A percentile compares a stretch with the other conserved stretches of the same genome.
These are phyloP conservation scores for Rambutsinella grinnellia DNA, from an alignment of 2,888 invertebrate species.

Conservation along the genomic window DNA sequence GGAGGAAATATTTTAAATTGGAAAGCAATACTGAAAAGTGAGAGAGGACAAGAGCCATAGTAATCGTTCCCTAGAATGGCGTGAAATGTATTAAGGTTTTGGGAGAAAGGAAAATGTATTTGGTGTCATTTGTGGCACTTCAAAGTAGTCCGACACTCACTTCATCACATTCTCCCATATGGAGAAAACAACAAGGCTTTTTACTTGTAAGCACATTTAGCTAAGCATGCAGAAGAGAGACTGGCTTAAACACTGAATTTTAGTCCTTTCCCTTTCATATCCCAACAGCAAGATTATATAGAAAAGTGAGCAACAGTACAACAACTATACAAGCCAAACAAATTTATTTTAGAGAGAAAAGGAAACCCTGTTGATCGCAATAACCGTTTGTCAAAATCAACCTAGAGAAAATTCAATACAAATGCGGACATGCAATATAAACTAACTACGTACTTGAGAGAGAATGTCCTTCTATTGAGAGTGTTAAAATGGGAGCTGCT, in stretches of 20 bases:
- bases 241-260: too few relatives aligned
- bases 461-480: background rate
- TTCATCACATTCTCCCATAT: too few relatives aligned
- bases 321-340: conserved; percentile 23
- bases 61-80: background rate
- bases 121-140: conserved; percentile 51
- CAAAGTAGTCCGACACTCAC: conserved; percentile 40
- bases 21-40: background rate
- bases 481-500: background rate
- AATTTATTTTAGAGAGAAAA: conserved; percentile 57
- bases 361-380: conserved; percentile 60
- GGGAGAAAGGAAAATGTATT: conserved; percentile 28
- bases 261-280: too few relatives aligned
- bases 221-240: too few relatives aligned
- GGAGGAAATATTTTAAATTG: conserved; percentile 21
- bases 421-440: conserved; percentile 3
- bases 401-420: conserved; percentile 51
- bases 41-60: background rate
- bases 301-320: too few relatives aligned
- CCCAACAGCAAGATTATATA: too few relatives aligned
- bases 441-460: too few relatives aligned
- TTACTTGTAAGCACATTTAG: too few relatives aligned
- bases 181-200: too few relatives aligned
- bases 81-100: background rate
- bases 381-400: conserved; percentile 65